Evolutionary conservation across 2,113 vertebrate species (phyloP).

Genomic region (Aptenodytes forsteri): DNA sequence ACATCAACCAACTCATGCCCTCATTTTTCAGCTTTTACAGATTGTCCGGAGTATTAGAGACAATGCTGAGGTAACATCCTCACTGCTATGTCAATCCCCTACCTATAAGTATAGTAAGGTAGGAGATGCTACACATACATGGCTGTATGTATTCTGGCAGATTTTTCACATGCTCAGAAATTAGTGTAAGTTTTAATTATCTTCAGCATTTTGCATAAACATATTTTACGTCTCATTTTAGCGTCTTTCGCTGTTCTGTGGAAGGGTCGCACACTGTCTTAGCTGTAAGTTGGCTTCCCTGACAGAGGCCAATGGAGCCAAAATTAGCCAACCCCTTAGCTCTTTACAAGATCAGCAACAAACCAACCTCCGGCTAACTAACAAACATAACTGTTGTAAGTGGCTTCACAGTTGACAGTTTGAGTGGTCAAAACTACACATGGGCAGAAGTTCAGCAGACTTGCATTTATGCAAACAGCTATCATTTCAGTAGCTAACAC

Average conservation of each 20-base stretch:
- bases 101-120: neutral
- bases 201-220: neutral
- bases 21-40: neutral
- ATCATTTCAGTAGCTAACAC: neutral
- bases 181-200: neutral
- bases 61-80: neutral
- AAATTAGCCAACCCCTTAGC: neutral
- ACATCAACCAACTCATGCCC: neutral
- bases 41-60: neutral
- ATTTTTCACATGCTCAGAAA: neutral
- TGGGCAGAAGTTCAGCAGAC: neutral
- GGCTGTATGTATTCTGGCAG: neutral
- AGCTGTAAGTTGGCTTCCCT: neutral
- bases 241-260: neutral
- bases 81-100: neutral
- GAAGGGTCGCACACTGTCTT: neutral
- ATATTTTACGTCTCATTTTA: neutral
- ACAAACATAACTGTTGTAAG: neutral
- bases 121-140: neutral
- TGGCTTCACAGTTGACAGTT: neutral
- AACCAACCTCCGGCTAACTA: neutral
- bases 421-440: neutral
- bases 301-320: neutral
- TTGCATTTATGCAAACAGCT: neutral
- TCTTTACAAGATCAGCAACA: neutral